Conservation (phyloP, 2,888 invertebrate species). For the Cheilosia grossa region DNA sequence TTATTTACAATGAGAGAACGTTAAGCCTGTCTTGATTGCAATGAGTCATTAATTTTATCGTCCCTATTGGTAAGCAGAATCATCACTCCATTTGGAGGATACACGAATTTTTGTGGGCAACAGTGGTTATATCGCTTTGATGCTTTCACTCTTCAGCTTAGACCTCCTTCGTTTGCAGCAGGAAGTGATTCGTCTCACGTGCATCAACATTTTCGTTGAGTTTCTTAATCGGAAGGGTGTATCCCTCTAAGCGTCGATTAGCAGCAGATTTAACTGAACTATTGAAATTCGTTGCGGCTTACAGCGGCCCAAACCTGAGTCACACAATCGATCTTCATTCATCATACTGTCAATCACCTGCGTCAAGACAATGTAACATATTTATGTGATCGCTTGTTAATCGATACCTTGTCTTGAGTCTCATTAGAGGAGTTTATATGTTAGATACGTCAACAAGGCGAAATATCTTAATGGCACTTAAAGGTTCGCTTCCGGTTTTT, state of each 20-base stretch:
- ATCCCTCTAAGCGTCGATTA: background rate
- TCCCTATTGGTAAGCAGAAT: background rate
- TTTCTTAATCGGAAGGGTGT: background rate
- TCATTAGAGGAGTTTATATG: background rate
- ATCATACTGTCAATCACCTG: slow-evolving; percentile 7
- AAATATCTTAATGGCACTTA: background rate
- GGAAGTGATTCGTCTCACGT: background rate
- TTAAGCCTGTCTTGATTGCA: background rate
- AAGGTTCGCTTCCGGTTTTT: background rate
- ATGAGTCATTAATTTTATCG: slow-evolving; percentile 1
- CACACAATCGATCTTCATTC: slow-evolving; percentile 3
- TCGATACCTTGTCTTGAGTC: background rate
- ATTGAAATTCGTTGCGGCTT: background rate
- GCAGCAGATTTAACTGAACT: background rate
- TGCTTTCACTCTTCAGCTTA: too few relatives aligned
- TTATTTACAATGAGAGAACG: background rate
- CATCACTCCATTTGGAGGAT: too few relatives aligned
- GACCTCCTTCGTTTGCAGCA: background rate
- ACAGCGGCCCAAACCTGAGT: background rate
- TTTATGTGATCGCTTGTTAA: background rate
- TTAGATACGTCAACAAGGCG: background rate
- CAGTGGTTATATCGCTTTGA: too few relatives aligned
- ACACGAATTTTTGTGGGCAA: too few relatives aligned
- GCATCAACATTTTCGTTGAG: background rate
- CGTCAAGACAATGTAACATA: background rate